phyloP scores from a whole-genome alignment of 2,797 vertebrate species.

The Hirundo rustica region DNA sequence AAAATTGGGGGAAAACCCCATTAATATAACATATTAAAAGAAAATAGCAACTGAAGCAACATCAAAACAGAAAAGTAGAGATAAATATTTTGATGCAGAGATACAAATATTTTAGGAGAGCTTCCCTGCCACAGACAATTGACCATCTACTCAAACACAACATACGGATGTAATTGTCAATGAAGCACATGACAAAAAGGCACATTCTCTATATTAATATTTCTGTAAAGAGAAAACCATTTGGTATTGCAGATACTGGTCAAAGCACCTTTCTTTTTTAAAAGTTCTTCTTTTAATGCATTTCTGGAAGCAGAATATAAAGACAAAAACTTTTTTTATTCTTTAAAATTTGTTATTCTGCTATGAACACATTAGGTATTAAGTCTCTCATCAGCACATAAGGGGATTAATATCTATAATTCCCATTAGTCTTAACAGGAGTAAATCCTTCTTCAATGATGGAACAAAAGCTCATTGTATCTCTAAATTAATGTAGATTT shows the following conservation, averaged over 20 bases:
- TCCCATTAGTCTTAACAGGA: conserved; percentile 30
- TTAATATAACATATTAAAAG: background rate
- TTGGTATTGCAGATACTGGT: background rate
- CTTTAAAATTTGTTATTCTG: background rate
- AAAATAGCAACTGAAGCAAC: background rate
- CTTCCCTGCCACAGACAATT: background rate
- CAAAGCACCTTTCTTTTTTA: background rate
- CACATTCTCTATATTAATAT: background rate
- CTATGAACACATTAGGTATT: background rate
- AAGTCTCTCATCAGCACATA: conserved; percentile 7
- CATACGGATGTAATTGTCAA: background rate
- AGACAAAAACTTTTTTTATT: background rate
- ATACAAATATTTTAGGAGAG: background rate
- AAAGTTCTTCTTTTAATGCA: background rate
- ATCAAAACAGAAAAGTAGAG: background rate
- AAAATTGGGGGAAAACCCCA: background rate
- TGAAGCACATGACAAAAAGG: background rate
- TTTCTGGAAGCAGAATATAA: conserved; percentile 1
- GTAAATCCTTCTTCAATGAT: conserved; percentile 22
- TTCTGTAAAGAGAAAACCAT: background rate
- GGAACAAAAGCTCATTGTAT: conserved; percentile 31
- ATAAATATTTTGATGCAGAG: background rate
- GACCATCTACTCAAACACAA: background rate
- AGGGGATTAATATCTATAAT: conserved; percentile 39
- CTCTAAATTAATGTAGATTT: conserved; percentile 4